phyloP scores from a whole-genome alignment of 2,888 invertebrate genomes.

The Ophonus ardosiacus region DNA sequence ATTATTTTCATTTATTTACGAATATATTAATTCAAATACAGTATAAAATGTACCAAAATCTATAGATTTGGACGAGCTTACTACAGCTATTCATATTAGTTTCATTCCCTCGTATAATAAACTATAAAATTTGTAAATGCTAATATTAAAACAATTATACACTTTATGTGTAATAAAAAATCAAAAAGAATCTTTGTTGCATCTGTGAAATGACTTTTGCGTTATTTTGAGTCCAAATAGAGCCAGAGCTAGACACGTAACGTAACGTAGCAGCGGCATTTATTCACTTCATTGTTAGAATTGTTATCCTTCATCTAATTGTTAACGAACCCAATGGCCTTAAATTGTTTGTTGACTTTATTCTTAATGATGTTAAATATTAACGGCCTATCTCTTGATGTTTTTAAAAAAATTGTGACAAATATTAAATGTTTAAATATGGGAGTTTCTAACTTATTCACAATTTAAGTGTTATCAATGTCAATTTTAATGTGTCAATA shows the following conservation, averaged over 20 bases:
- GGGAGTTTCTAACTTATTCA: slow-evolving; percentile 35
- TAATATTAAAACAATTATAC: too few species aligned
- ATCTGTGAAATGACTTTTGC: too few species aligned
- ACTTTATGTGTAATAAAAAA: too few species aligned
- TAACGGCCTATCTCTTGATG: slow-evolving; percentile 45
- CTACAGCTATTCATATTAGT: too few species aligned
- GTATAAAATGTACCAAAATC: too few species aligned
- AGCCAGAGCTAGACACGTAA: slow-evolving; percentile 32
- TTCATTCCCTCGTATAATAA: too few species aligned
- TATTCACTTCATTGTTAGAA: slow-evolving; percentile 45
- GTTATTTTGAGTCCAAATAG: not conserved
- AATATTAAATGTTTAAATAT: slow-evolving; percentile 36
- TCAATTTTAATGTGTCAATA: slow-evolving; percentile 20
- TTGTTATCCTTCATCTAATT: slow-evolving; percentile 54
- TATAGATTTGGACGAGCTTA: too few species aligned
- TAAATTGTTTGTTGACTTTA: slow-evolving; percentile 56
- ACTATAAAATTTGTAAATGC: too few species aligned
- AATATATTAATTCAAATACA: too few species aligned
- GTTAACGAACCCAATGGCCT: slow-evolving; percentile 61
- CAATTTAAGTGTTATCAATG: slow-evolving; percentile 16
- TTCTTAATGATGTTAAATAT: slow-evolving; percentile 40
- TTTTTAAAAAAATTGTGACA: slow-evolving; percentile 29
- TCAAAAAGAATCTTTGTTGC: too few species aligned
- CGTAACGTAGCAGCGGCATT: slow-evolving; percentile 19
- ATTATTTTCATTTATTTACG: too few species aligned